Conservation (phyloP, 2,797 vertebrate genomes). For the Pempheris klunzingeri region DNA sequence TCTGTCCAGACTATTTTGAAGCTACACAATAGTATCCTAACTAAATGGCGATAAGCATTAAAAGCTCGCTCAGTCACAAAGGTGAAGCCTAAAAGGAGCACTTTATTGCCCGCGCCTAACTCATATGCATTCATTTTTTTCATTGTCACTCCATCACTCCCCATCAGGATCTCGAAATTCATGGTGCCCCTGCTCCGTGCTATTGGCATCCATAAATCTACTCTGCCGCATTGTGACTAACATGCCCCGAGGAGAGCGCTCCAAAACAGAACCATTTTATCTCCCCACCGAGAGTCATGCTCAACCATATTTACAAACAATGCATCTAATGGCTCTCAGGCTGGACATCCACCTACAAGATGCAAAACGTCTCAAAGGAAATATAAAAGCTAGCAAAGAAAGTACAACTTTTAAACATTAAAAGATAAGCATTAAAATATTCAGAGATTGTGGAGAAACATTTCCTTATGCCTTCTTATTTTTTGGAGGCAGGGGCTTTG, state of each 20-base stretch:
- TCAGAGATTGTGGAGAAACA: conserved; percentile 28
- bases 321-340: conserved; percentile 67
- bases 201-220: conserved; percentile 74
- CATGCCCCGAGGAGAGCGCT: conserved; percentile 64
- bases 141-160: conserved; percentile 64
- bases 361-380: conserved; percentile 46
- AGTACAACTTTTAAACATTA: conserved; percentile 41
- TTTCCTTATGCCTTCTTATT: conserved; percentile 13
- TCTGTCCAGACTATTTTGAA: conserved; percentile 21
- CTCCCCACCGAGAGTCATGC: conserved; percentile 56
- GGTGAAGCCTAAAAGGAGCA: conserved; percentile 48
- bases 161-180: conserved; percentile 64
- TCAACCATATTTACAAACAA: conserved; percentile 74
- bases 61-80: conserved; percentile 45
- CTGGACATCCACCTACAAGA: conserved; percentile 62
- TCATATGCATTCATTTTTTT: conserved; percentile 32
- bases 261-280: conserved; percentile 71
- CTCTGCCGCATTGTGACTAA: conserved; percentile 70
- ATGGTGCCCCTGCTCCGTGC: conserved; percentile 43
- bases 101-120: conserved; percentile 13
- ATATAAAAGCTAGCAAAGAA: conserved; percentile 56
- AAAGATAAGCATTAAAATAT: conserved; percentile 44
- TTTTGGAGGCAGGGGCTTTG: not conserved
- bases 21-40: conserved; percentile 11
- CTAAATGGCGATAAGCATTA: conserved; percentile 31